Conservation (phyloP, 2,797 vertebrate species). For the Falco concolor region DNA sequence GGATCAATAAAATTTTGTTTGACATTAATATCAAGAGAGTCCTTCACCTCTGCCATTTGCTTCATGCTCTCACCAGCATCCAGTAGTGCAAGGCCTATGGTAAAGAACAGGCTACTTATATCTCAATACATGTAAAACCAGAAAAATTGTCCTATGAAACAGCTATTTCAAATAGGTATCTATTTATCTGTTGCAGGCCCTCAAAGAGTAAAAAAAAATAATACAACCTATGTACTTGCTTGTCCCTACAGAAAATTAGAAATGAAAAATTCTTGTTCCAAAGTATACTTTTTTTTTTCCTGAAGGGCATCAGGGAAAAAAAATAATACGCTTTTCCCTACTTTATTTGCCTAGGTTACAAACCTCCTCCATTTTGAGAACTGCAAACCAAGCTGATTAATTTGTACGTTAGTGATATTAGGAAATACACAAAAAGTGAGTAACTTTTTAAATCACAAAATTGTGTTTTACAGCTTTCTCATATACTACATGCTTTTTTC, state of each 20-base stretch:
- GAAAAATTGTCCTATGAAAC: not conserved
- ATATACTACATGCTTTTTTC: not conserved
- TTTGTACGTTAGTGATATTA: not conserved
- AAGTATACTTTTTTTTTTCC: not conserved
- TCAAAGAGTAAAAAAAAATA: not conserved
- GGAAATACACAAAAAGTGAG: not conserved
- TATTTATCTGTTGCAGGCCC: not conserved
- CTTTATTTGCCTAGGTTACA: not conserved
- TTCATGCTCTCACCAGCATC: constrained; percentile 91
- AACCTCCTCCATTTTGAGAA: not conserved
- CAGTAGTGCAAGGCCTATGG: constrained; percentile 78
- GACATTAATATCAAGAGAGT: constrained; percentile 89
- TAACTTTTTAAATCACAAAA: not conserved
- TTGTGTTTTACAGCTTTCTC: not conserved
- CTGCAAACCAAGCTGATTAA: not conserved
- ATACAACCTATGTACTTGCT: not conserved
- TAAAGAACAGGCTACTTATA: not conserved
- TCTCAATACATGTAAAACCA: not conserved
- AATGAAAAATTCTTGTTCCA: not conserved
- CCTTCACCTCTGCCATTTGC: constrained; percentile 92
- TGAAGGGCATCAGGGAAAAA: not conserved
- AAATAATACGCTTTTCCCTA: not conserved
- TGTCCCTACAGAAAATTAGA: not conserved
- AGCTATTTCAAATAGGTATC: not conserved
- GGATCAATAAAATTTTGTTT: constrained; percentile 95